Base-by-base conservation (phyloP, 2,113 vertebrate species). In the Zapornia atra region DNA sequence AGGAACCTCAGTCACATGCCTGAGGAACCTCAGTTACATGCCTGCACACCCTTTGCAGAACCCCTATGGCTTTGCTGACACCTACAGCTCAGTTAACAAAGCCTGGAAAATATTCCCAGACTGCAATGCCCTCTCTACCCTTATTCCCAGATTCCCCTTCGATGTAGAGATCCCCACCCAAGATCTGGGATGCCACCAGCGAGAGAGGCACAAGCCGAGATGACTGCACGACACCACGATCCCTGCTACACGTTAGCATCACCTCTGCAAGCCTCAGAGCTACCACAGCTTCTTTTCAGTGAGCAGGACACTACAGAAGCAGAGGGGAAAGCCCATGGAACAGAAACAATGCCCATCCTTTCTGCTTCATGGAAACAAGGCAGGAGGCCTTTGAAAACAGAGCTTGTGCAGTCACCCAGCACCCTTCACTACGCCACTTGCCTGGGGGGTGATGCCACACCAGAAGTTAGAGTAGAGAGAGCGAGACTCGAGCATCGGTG, bases 381-480 rank as follows among this genome's bases (percentile, higher is more conserved):
- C 60, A 66, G 71, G 34, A 90, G 31, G 36, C 36, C 71, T 56
- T 15, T 61, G 42, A 71, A 82, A 51, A 28, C 10, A 24, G 0
- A 65, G 28, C 5, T 59, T 11, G 15, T 20, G 12, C 26, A 50
- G 40, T 20, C 31, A 40, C 53, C 21, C 12, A 25, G 64, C 50
- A 25, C n/a, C 2, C 0, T 10, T 46, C 46, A 10, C 0, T 1
- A 3, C 3, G 24, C 68, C 53, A 98, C 98, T 98, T 98, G 98
- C 99, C 99, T 99, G 99, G 22, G 99, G 98, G 13, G 99, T 99
- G 96, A 99, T 99, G 94, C 99, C 99, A 64, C 99, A 99, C 99
- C 99, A 99, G 98, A 99, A 99, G 97, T 99, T 99, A 50, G 99
- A 99, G 97, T 99, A 99, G 29, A 99, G 98, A 3, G 99, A 98